Evolutionary conservation across 2,113 vertebrate species (phyloP).

Genomic region (Calyptommatus sinebrachiatus): DNA sequence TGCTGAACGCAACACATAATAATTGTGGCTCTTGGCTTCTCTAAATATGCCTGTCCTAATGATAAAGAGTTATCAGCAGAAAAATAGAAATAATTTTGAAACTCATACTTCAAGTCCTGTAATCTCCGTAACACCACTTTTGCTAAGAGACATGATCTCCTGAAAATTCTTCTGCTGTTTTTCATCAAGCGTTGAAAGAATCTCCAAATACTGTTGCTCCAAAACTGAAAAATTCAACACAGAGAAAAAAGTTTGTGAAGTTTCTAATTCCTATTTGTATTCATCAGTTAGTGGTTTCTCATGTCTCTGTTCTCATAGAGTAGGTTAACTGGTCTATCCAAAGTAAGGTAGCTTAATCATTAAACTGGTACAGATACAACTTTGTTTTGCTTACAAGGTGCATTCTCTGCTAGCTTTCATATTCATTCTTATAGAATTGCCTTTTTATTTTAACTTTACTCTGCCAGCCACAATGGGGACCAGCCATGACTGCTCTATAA

Average conservation of each 20-base stretch:
- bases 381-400: neutral
- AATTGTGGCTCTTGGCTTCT: no score
- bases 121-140: constrained; percentile 65
- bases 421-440: no score
- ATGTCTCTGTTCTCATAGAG: neutral
- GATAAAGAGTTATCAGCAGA: neutral
- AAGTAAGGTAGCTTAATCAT: neutral
- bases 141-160: constrained; percentile 62
- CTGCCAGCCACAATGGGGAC: no score
- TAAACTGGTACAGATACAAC: neutral
- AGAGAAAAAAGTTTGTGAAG: neutral
- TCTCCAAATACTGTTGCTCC: constrained; percentile 80
- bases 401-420: neutral
- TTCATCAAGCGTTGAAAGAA: constrained; percentile 79
- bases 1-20: no score
- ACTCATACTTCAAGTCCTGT: constrained; percentile 80
- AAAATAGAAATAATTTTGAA: neutral
- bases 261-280: accelerated
- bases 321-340: neutral
- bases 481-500: no score
- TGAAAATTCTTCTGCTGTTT: constrained; percentile 77
- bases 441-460: no score
- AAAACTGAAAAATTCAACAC: constrained; percentile 70
- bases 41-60: neutral
- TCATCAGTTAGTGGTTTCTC: neutral